A percentile compares a stretch with the other conserved stretches of the same genome.
Evolutionary conservation across 2,113 vertebrate species (phyloP).

Genomic region (Rhinogobius similis): DNA sequence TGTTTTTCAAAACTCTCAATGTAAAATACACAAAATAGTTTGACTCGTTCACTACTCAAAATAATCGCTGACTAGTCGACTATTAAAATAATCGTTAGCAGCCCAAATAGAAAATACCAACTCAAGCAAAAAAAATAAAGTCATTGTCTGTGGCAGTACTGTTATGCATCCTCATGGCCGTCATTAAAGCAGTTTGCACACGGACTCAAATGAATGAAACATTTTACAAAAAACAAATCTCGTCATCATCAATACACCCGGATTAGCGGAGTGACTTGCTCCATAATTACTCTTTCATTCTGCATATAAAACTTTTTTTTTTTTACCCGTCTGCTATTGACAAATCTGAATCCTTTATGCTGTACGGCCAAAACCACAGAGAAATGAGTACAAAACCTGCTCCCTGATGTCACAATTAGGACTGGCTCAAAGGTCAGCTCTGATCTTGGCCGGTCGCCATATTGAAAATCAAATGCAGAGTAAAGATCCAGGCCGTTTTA

Average conservation of each 20-base stretch:
- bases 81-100: too few relatives aligned
- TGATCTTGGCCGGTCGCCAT: conserved; percentile 32
- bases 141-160: not conserved
- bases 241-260: conserved; percentile 30
- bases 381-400: conserved; percentile 33
- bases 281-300: conserved; percentile 36
- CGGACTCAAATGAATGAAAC: not conserved
- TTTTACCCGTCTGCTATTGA: conserved; percentile 50
- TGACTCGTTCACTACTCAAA: too few relatives aligned
- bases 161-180: not conserved
- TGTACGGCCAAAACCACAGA: conserved; percentile 29
- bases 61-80: too few relatives aligned
- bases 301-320: conserved; percentile 45
- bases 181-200: not conserved
- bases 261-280: conserved; percentile 1
- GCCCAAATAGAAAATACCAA: too few relatives aligned
- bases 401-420: conserved; percentile 73
- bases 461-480: conserved; percentile 74
- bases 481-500: conserved; percentile 45
- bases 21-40: too few relatives aligned
- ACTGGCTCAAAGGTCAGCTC: conserved; percentile 62
- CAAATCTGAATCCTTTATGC: conserved; percentile 39
- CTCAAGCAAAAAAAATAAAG: too few relatives aligned
- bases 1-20: too few relatives aligned
- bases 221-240: conserved; percentile 9